Evolutionary conservation across 1,140 invertebrate genomes (phyloP).

Genomic region (Aethina tumida): DNA sequence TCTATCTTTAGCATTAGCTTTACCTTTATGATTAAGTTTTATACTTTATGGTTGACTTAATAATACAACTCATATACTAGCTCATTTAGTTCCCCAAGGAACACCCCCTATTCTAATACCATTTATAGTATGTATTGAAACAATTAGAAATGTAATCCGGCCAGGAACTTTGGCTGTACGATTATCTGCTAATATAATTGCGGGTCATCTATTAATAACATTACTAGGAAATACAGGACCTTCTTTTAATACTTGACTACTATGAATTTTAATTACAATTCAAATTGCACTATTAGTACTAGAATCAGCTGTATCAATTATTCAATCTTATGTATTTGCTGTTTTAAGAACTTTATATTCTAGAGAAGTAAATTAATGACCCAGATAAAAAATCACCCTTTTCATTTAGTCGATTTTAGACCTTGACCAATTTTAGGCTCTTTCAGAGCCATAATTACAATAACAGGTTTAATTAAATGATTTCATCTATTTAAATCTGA

Average conservation of each 20-base stretch:
- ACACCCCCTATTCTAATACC: constrained; percentile 44
- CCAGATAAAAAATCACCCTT: constrained; percentile 38
- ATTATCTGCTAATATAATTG: constrained; percentile 58
- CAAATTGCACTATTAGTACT: constrained; percentile 42
- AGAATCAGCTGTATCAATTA: constrained; percentile 26
- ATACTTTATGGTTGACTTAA: constrained; percentile 48
- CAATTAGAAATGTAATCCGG: constrained; percentile 50
- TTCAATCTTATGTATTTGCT: constrained; percentile 31
- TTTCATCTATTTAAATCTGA: constrained; percentile 38
- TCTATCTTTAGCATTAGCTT: constrained; percentile 42
- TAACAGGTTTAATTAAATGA: constrained; percentile 40
- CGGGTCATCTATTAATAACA: constrained; percentile 49
- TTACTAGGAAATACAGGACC: constrained; percentile 40
- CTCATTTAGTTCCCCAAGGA: constrained; percentile 49
- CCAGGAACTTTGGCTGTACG: constrained; percentile 52
- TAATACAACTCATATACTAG: constrained; percentile 44
- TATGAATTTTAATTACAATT: constrained; percentile 36
- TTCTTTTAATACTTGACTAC: constrained; percentile 27
- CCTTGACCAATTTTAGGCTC: constrained; percentile 43
- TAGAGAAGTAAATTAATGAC: constrained; percentile 39
- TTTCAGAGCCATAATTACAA: constrained; percentile 36
- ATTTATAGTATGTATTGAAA: constrained; percentile 48
- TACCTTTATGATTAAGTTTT: constrained; percentile 50
- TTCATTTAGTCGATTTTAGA: constrained; percentile 45
- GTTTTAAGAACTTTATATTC: constrained; percentile 31